Evolutionary conservation across 2,888 invertebrate genomes (phyloP), one percentile per base, ranked within the genome.

Genomic region (Apocheima hispidaria): DNA sequence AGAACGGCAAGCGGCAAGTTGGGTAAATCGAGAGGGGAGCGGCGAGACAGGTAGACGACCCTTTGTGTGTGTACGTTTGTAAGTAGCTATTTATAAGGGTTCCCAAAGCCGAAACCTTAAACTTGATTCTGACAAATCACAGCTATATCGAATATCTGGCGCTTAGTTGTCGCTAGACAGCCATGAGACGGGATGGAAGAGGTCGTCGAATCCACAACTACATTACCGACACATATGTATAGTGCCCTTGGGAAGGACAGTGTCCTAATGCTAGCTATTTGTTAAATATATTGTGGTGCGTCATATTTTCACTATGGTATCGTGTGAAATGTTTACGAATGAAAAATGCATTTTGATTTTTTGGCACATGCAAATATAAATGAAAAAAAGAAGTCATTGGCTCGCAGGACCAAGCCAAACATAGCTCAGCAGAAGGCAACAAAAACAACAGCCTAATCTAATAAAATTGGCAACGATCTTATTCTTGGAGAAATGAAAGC

Each of bases 191-290:
- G 65, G 71, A 71, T 71, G 40, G 75, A 65, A 71, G 71, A 73
- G 71, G 75, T 73, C 73, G 68, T 73, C 78, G 79, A 74, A 75
- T 70, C 72, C 73, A 76, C 72, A 75, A 72, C 21, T 49, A 60
- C 43, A 54, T 36, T 50, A 21, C 28, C 52, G 26, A 65, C 66
- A 60, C 53, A 63, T 63, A 70, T 70, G 74, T 72, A 70, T 77
- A 18, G 74, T 81, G 86, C 84, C 88, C 88, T 88, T 88, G 86
- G 78, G 71, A 83, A 88, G 87, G 88, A 82, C 88, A 52, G 68
- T 67, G 72, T 65, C 71, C 72, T 73, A 72, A 63, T 76, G 73
- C 72, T 74, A 68, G 64, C 69, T 73, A 70, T 73, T 69, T 65
- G 72, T 68, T 69, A 20, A 60, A 68, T 60, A 70, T 56, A 62